A percentile compares a stretch with the other conserved stretches of the same genome.
Conservation (phyloP, 1,140 invertebrate genomes). For the Tetraneura akinire region DNA sequence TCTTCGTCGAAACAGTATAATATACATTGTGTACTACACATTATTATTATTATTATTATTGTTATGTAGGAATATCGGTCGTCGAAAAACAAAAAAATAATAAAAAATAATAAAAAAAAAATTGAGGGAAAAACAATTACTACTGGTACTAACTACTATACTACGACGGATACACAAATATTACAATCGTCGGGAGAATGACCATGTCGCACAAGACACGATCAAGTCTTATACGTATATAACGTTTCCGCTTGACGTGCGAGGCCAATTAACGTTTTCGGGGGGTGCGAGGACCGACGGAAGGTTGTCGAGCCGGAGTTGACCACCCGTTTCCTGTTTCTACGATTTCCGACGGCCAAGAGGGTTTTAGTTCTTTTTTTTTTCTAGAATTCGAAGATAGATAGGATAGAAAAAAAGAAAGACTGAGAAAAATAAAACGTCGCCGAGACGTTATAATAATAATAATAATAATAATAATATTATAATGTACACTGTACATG, state of each 20-base stretch:
- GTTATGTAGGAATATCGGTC: not conserved
- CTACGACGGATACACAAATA: no score
- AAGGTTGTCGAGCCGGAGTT: not conserved
- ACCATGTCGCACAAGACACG: constrained; percentile 19
- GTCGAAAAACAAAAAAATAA: not conserved
- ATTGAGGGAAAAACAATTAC: not conserved
- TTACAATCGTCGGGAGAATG: constrained; percentile 3
- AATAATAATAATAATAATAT: no score
- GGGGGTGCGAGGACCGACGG: not conserved
- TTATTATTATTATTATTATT: not conserved
- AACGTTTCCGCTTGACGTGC: constrained; percentile 47
- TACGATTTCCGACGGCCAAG: not conserved
- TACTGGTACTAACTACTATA: no score
- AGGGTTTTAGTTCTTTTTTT: no score
- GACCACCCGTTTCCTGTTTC: constrained; percentile 46
- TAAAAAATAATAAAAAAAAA: no score
- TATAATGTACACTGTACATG: no score
- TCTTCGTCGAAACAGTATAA: constrained; percentile 4
- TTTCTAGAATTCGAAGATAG: not conserved
- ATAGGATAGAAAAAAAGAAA: no score
- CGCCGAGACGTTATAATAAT: no score
- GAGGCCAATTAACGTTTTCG: constrained; percentile 44
- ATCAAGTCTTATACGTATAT: not conserved
- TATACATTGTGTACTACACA: not conserved
- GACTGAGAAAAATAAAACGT: no score